Base-by-base conservation (phyloP, 2,888 invertebrate species). In the Platypus cylindrus region DNA sequence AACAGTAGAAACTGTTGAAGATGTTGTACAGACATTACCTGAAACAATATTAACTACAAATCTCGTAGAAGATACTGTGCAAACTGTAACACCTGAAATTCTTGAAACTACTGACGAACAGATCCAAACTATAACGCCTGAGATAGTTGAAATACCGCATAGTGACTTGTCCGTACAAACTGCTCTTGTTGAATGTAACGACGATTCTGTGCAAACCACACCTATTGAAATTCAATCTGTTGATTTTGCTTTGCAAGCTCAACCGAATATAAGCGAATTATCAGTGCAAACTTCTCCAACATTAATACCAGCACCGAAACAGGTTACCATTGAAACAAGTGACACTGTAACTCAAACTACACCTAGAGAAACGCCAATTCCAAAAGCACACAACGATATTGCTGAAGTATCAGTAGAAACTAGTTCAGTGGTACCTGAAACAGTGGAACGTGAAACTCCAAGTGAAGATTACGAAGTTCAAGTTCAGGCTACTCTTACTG, bases 221-320 rank as follows among this genome's bases (percentile, higher is more conserved):
- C 63, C 64, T 15, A 50, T 48, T 32, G 44, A 46, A 33, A 48
- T 51, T 37, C 45, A 50, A 44, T 55, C 49, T 9, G 34, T 44
- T 17, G 59, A 56, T 37, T 45, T 46, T 31, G 47, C 48, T 7
- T 43, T 45, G 16, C 55, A 55, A 44, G 51, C 51, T 8, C 41
- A 45, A 38, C 50, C 54, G 18, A 34, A 43, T 27, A 49, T 52
- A 25, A 34, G 38, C 13, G 51, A 53, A 35, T 48, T 50, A 44
- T 67, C 67, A 48, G 62, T 67, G 31, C 71, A 72, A 56, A 72
- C 72, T 7, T 69, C 71, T n/a, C 70, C 70, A 8, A 12, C 28
- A 12, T 23, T 32, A 15, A 16, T 32, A 3, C 15, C 26, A 2
- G 9, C n/a, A 9, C 12, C 24, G 2, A 33, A 51, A 30, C 53